Base-by-base conservation (phyloP, 2,797 vertebrate species). In the Acipenser transmontanus region DNA sequence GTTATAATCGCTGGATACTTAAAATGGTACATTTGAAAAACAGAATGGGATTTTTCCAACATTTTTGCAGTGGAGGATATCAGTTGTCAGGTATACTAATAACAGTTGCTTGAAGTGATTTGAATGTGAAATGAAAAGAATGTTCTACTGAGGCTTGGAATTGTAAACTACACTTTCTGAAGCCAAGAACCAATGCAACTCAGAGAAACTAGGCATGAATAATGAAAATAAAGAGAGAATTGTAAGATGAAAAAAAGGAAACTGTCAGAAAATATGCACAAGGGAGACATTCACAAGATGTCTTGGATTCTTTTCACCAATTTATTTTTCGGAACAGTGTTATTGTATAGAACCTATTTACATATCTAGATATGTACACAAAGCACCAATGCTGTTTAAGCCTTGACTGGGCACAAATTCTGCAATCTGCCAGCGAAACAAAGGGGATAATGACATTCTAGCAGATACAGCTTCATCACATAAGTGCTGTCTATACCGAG, bases 271-370 rank as follows among this genome's bases (percentile, higher is more conserved):
- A 91, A 94, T 95, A 95, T 97, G 95, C 96, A 98, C 96, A 98
- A 98, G 87, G 91, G 94, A 91, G 92, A 93, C 91, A 90, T 90
- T 93, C 91, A 84, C 85, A 91, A 88, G 91, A 92, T 90, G 87
- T 94, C 91, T 83, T 80, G 93, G 88, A 94, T 92, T 91, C 89
- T 92, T 95, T 93, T 92, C 91, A 90, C 90, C 89, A 82, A 74
- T 93, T 95, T 88, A 85, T 95, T 98, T 88, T 91, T 92, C 89
- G 84, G 88, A 95, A 91, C 89, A 82, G 81, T 95, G 96, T 95
- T 94, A 93, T 95, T 97, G 93, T 94, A 94, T 97, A 97, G 88
- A 93, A 92, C 91, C 87, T 93, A 94, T 95, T 97, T 95, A 94
- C 93, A 90, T 93, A 93, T 95, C 88, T 93, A 94, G 91, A 92